phyloP scores from a whole-genome alignment of 2,888 invertebrate species.

The Ceriagrion tenellum region DNA sequence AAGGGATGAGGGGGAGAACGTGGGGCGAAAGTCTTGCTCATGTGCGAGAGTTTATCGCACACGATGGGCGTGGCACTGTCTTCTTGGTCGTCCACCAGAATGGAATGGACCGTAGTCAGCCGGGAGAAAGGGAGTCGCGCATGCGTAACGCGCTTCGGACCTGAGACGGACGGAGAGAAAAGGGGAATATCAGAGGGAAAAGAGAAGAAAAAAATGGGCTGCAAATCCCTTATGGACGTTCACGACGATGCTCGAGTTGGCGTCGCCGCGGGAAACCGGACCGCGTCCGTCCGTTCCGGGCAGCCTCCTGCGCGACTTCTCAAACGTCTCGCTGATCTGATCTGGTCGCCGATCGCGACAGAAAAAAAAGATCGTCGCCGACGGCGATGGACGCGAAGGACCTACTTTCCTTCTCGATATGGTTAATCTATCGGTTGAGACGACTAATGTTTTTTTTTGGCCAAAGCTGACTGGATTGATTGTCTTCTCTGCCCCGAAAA shows the following conservation, averaged over 20 bases:
- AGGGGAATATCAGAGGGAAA: not conserved
- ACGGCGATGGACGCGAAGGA: not conserved
- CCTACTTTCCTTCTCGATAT: conserved; percentile 21
- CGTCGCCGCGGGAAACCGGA: not conserved
- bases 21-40: not conserved
- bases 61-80: conserved; percentile 17
- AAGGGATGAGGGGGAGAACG: not conserved
- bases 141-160: not conserved
- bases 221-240: not conserved
- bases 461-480: not conserved
- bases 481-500: not conserved
- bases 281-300: not conserved
- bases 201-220: not conserved
- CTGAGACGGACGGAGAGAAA: not conserved
- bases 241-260: not conserved
- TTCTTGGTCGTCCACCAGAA: not conserved
- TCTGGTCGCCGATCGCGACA: not conserved
- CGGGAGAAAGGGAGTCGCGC: not conserved
- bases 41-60: not conserved
- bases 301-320: not conserved
- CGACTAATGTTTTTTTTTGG: not conserved
- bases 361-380: not conserved
- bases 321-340: not conserved
- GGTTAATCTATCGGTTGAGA: not conserved
- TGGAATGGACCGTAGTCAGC: not conserved